Evolutionary conservation across 2,113 vertebrate genomes (phyloP), one percentile per base, ranked within the genome.

Genomic region (Cyphomyrus plagiostoma): DNA sequence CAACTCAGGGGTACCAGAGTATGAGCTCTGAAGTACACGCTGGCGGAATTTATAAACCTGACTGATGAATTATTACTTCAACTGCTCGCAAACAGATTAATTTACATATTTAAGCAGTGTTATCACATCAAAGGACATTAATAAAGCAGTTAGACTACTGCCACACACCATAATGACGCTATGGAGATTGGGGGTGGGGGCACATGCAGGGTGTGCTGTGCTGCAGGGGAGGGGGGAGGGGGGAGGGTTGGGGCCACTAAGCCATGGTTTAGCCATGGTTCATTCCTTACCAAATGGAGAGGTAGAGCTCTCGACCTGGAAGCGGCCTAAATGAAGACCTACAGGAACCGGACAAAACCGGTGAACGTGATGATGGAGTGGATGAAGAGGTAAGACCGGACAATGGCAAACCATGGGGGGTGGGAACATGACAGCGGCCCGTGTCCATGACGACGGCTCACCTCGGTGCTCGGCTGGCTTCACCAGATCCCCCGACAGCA

Each of bases 261-360:
- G 39, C 30, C 26, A 35, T 39, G 70, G 66, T 13, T 74, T 17
- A 46, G 42, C 82, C 19, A 84, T 84, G 39, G 94, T 91, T 93
- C 92, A 85, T 92, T 91, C 96, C 98, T 99, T 98, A 99, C 98
- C 98, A 95, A 99, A 98, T 39, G 96, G 97, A 94, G 97, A 98
- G 77, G 96, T 96, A 92, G 97, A 97, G 94, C 93, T 96, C 92
- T 97, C 98, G 95, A 97, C 96, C 95, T 99, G 98, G 98, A 98
- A 98, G 97, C 97, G 97, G 96, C 96, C 96, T 96, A 97, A 97
- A 97, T 96, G 97, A 97, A 97, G 96, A 98, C 97, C 98, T 99
- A 97, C 94, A 94, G 95, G 97, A 92, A 97, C 93, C 96, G 96
- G 95, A 96, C 95, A 95, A 96, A 95, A 96, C 90, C 96, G 95